Percentiles rank a stretch among this genome's conserved stretches.
Evolutionary conservation across 2,888 invertebrate genomes (phyloP).

Genomic region (Helleia helle): DNA sequence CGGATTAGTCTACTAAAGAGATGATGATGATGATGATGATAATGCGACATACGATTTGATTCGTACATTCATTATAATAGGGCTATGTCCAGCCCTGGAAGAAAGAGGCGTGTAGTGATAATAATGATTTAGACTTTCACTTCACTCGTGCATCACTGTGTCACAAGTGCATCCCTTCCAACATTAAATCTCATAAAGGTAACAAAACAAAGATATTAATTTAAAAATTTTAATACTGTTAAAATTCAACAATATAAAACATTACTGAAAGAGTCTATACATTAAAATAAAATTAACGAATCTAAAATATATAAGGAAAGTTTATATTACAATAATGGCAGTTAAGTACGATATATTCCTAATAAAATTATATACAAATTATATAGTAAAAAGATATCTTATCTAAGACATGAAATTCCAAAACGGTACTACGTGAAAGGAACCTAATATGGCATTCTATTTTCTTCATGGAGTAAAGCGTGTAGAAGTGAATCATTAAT

Average conservation of each 20-base stretch:
- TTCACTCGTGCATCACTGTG: no score
- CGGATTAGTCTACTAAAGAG: no score
- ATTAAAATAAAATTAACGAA: conserved; percentile 42
- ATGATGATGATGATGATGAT: no score
- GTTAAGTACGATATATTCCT: conserved; percentile 15
- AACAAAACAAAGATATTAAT: conserved; percentile 20
- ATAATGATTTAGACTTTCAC: no score
- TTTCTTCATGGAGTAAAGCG: not conserved
- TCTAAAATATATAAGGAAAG: conserved; percentile 28
- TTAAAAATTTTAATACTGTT: conserved; percentile 63
- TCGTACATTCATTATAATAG: no score
- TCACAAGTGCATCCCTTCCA: no score
- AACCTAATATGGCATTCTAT: conserved; percentile 9
- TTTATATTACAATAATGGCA: conserved; percentile 19
- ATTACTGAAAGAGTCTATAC: conserved; percentile 51
- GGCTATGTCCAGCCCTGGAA: no score
- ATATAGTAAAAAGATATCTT: conserved; percentile 1
- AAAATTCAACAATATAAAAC: conserved; percentile 70
- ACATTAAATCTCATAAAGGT: conserved; percentile 13
- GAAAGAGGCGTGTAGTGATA: no score
- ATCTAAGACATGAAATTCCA: not conserved
- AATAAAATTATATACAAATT: conserved; percentile 6
- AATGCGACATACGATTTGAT: no score
- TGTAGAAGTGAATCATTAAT: not conserved
- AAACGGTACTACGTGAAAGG: not conserved